These are phyloP conservation scores for Halcyon badia DNA, from an alignment of 2,797 vertebrate genomes.

Conservation along the genomic window DNA sequence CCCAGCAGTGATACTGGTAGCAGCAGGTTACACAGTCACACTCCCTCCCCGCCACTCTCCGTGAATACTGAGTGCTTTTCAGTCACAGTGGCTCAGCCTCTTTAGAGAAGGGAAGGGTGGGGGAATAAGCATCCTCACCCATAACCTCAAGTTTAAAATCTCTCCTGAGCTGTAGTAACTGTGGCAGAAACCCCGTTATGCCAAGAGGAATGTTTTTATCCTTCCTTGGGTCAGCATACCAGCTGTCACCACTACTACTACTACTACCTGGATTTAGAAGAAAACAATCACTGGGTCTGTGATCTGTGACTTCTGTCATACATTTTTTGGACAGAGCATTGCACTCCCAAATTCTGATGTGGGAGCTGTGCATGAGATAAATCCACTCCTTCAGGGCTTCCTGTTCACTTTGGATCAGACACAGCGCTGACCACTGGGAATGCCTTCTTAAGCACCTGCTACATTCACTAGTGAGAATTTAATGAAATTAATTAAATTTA, in stretches of 20 bases:
- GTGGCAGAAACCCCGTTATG: neutral
- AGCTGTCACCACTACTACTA: neutral
- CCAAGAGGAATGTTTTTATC: neutral
- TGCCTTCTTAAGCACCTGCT: neutral
- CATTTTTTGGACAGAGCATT: neutral
- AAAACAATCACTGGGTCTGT: neutral
- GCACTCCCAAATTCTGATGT: neutral
- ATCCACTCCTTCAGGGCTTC: neutral
- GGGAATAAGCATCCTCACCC: neutral
- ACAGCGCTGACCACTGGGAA: neutral
- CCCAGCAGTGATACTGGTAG: neutral
- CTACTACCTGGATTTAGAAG: neutral
- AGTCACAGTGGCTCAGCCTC: neutral
- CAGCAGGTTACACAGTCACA: neutral
- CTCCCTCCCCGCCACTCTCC: neutral
- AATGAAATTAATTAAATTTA: neutral
- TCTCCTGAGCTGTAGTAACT: neutral
- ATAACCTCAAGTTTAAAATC: neutral
- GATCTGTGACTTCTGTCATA: neutral
- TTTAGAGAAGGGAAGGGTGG: neutral
- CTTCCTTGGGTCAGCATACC: neutral
- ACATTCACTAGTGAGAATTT: neutral
- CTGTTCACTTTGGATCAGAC: neutral
- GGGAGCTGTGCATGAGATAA: neutral
- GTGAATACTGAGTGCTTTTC: rapidly evolving